A percentile compares a stretch with the other conserved stretches of the same genome.
Conservation (phyloP, 2,113 vertebrate species). For the Cathartes aura region DNA sequence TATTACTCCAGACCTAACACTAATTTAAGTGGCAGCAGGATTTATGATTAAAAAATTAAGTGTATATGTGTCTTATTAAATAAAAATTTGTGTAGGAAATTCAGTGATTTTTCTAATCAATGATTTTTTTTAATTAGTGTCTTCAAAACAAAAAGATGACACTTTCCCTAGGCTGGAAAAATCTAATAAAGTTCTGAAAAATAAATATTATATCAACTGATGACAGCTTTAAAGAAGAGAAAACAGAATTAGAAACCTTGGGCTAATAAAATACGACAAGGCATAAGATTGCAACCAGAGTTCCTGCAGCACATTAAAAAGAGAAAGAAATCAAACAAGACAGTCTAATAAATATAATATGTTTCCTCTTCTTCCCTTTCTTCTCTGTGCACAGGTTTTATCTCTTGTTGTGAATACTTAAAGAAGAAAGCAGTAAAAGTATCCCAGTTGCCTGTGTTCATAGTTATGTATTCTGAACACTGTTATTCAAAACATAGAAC, state of each 20-base stretch:
- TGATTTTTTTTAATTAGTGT: not conserved
- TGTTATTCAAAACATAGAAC: not conserved
- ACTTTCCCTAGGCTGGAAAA: not conserved
- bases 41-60: not conserved
- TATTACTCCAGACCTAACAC: not conserved
- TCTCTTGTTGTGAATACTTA: constrained; percentile 29
- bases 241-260: constrained; percentile 12
- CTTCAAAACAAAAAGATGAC: not conserved
- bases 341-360: constrained; percentile 48
- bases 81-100: not conserved
- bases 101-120: not conserved
- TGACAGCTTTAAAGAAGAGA: not conserved
- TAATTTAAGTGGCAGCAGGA: not conserved
- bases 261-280: constrained; percentile 42
- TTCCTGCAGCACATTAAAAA: not conserved
- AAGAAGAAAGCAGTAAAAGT: not conserved
- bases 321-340: constrained; percentile 7
- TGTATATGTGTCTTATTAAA: not conserved
- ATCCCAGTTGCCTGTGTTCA: not conserved
- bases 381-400: not conserved
- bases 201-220: constrained; percentile 7
- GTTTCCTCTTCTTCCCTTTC: not conserved
- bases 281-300: not conserved
- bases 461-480: not conserved
- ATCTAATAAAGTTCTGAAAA: not conserved